Evolutionary conservation across 2,113 vertebrate genomes (phyloP).

Genomic region (Mesocricetus auratus): DNA sequence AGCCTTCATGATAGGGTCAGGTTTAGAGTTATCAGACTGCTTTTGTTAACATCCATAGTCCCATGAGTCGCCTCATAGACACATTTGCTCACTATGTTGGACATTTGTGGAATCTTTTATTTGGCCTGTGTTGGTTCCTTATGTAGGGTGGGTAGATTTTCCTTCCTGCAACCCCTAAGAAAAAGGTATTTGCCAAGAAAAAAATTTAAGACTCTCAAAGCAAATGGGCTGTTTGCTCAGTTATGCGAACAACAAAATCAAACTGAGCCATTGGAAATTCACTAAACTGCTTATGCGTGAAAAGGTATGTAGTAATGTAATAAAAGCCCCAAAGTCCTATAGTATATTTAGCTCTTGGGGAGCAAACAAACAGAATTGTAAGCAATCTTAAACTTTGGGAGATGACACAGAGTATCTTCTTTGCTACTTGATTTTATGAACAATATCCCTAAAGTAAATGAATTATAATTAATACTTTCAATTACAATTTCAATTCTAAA

Average conservation of each 20-base stretch:
- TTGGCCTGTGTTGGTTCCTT: neutral
- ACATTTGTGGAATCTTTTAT: too few species aligned
- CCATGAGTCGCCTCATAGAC: neutral
- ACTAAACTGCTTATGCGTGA: neutral
- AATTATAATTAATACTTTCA: neutral
- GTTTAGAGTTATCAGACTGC: neutral
- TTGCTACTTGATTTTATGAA: neutral
- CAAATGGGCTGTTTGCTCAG: neutral
- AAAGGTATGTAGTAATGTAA: neutral
- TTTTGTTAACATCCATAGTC: neutral
- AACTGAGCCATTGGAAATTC: neutral
- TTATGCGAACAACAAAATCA: constrained; percentile 19
- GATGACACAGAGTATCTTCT: neutral
- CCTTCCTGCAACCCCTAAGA: neutral
- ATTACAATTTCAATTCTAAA: constrained; percentile 37
- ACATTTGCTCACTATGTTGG: neutral
- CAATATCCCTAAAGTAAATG: neutral
- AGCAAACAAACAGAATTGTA: neutral
- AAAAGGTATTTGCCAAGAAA: constrained; percentile 21
- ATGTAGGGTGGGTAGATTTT: neutral
- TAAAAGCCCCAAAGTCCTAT: neutral
- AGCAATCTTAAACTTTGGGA: neutral
- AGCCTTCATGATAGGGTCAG: neutral
- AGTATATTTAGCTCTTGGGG: neutral
- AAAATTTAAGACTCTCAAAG: neutral